Evolutionary conservation across 2,888 invertebrate species (phyloP).

Genomic region (Argyresthia albistria): DNA sequence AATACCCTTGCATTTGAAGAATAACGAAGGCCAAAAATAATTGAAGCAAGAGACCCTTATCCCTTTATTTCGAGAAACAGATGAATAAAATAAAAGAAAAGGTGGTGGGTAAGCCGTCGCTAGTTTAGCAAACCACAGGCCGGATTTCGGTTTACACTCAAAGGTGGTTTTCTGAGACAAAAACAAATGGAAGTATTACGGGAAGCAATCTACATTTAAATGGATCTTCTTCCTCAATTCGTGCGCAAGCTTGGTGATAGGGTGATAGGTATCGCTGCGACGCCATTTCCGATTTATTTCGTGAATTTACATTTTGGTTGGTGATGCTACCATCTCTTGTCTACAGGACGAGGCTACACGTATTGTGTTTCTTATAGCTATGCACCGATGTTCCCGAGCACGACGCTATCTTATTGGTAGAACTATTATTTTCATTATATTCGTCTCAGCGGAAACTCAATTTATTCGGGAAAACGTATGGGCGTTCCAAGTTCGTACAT

Average conservation of each 20-base stretch:
- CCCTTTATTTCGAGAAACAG: neutral
- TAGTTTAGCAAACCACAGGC: conserved; percentile 30
- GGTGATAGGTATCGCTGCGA: conserved; percentile 58
- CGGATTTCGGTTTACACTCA: conserved; percentile 43
- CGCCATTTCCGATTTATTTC: conserved; percentile 53
- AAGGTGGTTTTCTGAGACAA: conserved; percentile 51
- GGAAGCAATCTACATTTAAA: conserved; percentile 70
- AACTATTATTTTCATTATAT: neutral
- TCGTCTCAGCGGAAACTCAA: no score
- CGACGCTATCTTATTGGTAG: neutral
- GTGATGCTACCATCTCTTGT: neutral
- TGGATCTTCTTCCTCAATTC: conserved; percentile 69
- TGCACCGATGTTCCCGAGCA: neutral
- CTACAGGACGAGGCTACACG: neutral
- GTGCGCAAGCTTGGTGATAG: conserved; percentile 63
- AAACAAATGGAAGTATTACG: conserved; percentile 71
- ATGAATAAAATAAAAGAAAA: neutral
- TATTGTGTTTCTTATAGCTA: neutral
- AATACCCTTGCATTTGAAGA: no score
- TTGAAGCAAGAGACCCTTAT: conserved; percentile 1
- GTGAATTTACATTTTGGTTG: conserved; percentile 50
- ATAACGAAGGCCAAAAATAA: neutral
- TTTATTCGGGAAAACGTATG: no score
- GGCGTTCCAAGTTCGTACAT: no score
- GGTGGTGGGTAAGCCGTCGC: conserved; percentile 5